Evolutionary conservation across 2,888 invertebrate species (phyloP).

Genomic region (Hyposoter dolosus): DNA sequence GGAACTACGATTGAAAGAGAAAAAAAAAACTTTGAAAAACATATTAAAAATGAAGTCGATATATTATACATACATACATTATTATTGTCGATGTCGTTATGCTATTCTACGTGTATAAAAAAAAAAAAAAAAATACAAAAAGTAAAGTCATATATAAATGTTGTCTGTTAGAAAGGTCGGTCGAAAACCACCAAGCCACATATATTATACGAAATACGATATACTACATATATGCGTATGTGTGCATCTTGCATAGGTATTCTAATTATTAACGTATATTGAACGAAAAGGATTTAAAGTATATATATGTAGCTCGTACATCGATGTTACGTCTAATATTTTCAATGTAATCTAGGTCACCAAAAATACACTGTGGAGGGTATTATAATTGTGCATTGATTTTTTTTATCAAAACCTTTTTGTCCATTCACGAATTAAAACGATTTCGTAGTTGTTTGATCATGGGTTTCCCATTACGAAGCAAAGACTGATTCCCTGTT

Average conservation of each 20-base stretch:
- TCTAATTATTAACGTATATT: slow-evolving; percentile 74
- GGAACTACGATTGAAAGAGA: slow-evolving; percentile 43
- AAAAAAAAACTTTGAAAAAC: slow-evolving; percentile 23
- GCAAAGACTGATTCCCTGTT: not conserved
- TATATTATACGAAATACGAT: slow-evolving; percentile 64
- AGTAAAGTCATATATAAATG: slow-evolving; percentile 77
- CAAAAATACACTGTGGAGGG: slow-evolving; percentile 80
- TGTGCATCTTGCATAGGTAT: slow-evolving; percentile 75
- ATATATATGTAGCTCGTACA: slow-evolving; percentile 69
- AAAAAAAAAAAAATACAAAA: slow-evolving; percentile 67
- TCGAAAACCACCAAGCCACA: slow-evolving; percentile 74
- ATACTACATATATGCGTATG: slow-evolving; percentile 65
- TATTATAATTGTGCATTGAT: slow-evolving; percentile 60
- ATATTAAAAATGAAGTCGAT: slow-evolving; percentile 45
- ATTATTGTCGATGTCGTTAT: slow-evolving; percentile 77
- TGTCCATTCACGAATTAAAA: no score
- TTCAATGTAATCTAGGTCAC: slow-evolving; percentile 80
- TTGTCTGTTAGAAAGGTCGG: slow-evolving; percentile 78
- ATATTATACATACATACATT: slow-evolving; percentile 54
- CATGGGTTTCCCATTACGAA: no score
- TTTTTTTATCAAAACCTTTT: slow-evolving; percentile 15
- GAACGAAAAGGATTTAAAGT: slow-evolving; percentile 65
- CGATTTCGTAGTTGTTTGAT: no score
- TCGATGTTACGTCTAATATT: slow-evolving; percentile 80
- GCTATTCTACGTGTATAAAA: slow-evolving; percentile 77